Base-by-base conservation (phyloP, 2,797 vertebrate genomes). In the Onychomys arenicola region DNA sequence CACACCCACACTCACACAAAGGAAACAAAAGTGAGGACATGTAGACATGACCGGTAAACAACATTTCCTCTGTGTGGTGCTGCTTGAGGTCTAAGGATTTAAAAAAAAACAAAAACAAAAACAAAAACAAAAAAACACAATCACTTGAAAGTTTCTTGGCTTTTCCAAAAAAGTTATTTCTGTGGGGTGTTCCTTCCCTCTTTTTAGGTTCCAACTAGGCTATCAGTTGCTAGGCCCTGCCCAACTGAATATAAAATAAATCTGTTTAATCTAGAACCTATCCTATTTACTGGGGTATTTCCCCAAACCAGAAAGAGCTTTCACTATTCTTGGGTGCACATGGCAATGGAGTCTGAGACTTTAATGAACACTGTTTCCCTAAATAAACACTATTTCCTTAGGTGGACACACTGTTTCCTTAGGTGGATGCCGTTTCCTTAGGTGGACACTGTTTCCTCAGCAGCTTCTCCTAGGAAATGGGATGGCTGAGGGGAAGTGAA, bases 91-190 rank as follows among this genome's bases (percentile, higher is more conserved):
- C 81, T 73, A 25, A 29, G n/a, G 65, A 69, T 69, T 69, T 67
- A 67, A 67, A 69, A 69, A 69, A 75, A 86, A 71, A 46, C 46
- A 46, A 46, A 46, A 46, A 46, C 46, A 19, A 65, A 65, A 7
- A 57, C 59, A 16, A 37, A 49, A 49, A 46, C 21, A 57, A 59
- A 16, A 37, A 49, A 49, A 46, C 21, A 49, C 32, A 32, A 43
- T 40, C 75, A 49, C 71, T 82, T 55, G 57, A 55, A 69, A 94
- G n/a, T 59, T 80, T 77, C 8, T 89, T 94, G 81, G 37, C 84
- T 82, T 67, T 59, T 84, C n/a, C 46, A 21, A 59, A 9, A 63
- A 83, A 75, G 43, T 9, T 80, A 32, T 83, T 76, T 93, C 27
- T 43, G 4, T n/a, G n/a, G 34, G 37, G 34, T 9, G n/a, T 61